Conservation (phyloP, 1,140 invertebrate genomes). For the Sinella curviseta region DNA sequence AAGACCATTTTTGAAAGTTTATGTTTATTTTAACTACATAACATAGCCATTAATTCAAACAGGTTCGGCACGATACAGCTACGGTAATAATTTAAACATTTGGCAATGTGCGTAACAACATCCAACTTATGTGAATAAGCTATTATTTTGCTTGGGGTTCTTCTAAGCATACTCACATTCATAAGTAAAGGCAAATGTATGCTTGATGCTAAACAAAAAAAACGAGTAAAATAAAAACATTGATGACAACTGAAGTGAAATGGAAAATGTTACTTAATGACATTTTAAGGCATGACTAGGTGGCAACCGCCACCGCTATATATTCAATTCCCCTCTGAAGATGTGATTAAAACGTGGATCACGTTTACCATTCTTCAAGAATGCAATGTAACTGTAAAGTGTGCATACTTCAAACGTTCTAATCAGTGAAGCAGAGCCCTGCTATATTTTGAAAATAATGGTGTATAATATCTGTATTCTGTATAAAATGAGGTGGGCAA, state of each 20-base stretch:
- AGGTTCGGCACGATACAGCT: neutral
- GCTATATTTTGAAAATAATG: too few species aligned
- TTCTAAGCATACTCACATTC: too few species aligned
- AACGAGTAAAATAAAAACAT: neutral
- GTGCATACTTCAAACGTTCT: too few species aligned
- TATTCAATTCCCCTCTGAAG: neutral
- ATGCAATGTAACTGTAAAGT: too few species aligned
- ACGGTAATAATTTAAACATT: neutral
- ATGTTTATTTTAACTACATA: constrained; percentile 12
- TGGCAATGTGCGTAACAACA: neutral
- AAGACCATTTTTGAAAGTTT: constrained; percentile 8
- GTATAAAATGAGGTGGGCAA: too few species aligned
- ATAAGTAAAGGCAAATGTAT: too few species aligned
- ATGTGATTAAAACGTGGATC: constrained; percentile 13
- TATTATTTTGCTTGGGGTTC: too few species aligned
- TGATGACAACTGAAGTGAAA: neutral
- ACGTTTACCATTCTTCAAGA: neutral
- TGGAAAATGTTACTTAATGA: constrained; percentile 13
- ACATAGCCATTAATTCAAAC: neutral
- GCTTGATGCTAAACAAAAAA: too few species aligned
- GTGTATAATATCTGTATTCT: too few species aligned
- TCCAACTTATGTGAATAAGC: too few species aligned
- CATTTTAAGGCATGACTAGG: constrained; percentile 9
- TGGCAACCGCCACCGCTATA: too few species aligned
- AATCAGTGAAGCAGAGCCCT: too few species aligned